phyloP scores from a whole-genome alignment of 2,888 invertebrate species.

The Ptilodon capucinus region DNA sequence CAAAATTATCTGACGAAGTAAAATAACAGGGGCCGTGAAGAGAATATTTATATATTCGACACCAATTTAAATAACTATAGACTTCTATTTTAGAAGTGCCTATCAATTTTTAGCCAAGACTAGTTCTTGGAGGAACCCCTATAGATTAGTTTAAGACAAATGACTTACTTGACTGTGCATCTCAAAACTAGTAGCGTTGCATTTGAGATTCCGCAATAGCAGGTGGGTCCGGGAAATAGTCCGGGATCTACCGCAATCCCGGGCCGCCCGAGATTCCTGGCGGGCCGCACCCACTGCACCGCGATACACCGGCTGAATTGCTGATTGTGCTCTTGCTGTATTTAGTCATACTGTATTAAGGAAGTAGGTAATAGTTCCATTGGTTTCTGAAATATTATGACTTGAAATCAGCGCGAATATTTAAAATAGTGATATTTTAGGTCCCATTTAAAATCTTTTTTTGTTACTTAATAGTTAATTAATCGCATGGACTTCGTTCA shows the following conservation, averaged over 20 bases:
- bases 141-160: neutral
- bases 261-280: conserved; percentile 33
- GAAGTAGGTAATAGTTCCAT: conserved; percentile 5
- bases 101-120: no score
- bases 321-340: conserved; percentile 33
- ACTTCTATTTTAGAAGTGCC: no score
- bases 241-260: conserved; percentile 34
- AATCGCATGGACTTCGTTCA: no score
- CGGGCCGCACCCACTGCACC: conserved; percentile 31
- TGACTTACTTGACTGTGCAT: conserved; percentile 3
- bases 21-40: neutral
- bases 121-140: no score
- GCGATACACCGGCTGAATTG: conserved; percentile 32
- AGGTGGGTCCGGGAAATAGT: conserved; percentile 29
- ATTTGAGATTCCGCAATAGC: conserved; percentile 34
- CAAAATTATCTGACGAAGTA: neutral
- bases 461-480: no score
- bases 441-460: no score
- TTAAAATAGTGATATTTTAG: no score
- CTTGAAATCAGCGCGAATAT: no score
- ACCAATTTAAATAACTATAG: neutral
- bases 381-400: neutral
- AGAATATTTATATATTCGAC: neutral
- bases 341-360: conserved; percentile 33
- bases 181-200: conserved; percentile 27